Conservation (phyloP, 2,888 invertebrate species). For the Isoperla grammatica region DNA sequence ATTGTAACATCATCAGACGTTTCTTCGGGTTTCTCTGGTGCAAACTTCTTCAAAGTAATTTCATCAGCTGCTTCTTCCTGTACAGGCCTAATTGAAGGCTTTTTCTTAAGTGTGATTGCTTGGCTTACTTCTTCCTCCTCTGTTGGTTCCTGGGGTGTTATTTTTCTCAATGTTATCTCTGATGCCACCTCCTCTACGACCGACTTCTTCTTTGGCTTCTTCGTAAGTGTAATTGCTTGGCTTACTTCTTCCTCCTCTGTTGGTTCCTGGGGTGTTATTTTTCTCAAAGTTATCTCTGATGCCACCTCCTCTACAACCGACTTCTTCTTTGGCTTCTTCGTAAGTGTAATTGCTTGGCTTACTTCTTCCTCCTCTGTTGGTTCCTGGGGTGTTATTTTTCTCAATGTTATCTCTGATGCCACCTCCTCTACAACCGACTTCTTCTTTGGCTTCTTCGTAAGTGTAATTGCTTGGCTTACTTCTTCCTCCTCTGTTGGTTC, state of each 20-base stretch:
- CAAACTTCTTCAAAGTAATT: constrained; percentile 68
- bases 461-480: constrained; percentile 43
- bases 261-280: constrained; percentile 41
- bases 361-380: constrained; percentile 38
- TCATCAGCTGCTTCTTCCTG: constrained; percentile 47
- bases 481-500: constrained; percentile 38
- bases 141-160: constrained; percentile 41
- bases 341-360: constrained; percentile 42
- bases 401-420: constrained; percentile 40
- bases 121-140: constrained; percentile 33
- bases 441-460: constrained; percentile 36
- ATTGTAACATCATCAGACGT: constrained; percentile 49
- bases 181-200: constrained; percentile 39
- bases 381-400: constrained; percentile 42
- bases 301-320: constrained; percentile 39
- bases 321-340: constrained; percentile 35
- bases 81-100: constrained; percentile 31
- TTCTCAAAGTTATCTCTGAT: constrained; percentile 39
- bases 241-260: constrained; percentile 39
- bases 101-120: constrained; percentile 31
- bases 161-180: constrained; percentile 38
- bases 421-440: constrained; percentile 38
- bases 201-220: constrained; percentile 36
- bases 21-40: constrained; percentile 43
- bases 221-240: constrained; percentile 42